A percentile compares a stretch with the other conserved stretches of the same genome.
phyloP scores from a whole-genome alignment of 64 coral and sea anemone genomes.

The Actinia tenebrosa region DNA sequence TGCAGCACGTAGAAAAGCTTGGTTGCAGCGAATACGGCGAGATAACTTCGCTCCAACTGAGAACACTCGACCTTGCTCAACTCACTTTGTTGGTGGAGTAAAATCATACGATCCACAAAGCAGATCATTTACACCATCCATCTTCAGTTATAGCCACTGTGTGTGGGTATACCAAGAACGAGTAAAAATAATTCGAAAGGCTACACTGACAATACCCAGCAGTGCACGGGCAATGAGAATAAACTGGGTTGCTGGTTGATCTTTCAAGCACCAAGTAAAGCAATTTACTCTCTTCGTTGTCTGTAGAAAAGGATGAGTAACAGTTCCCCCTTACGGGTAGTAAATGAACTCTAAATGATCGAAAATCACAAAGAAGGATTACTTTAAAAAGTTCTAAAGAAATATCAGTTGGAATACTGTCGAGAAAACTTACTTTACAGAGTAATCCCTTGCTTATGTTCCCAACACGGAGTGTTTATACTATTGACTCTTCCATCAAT shows the following conservation, averaged over 20 bases:
- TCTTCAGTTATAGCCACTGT: too few relatives aligned
- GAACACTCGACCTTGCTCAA: conserved; percentile 38
- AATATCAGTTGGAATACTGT: too few relatives aligned
- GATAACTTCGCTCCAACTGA: conserved; percentile 36
- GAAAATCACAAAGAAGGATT: too few relatives aligned
- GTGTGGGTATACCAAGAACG: too few relatives aligned
- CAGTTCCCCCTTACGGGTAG: conserved; percentile 14
- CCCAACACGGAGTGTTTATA: conserved; percentile 54
- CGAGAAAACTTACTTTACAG: background rate
- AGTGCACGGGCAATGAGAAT: conserved; percentile 48
- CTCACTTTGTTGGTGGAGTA: conserved; percentile 21
- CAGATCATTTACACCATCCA: conserved; percentile 15
- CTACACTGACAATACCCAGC: conserved; percentile 11
- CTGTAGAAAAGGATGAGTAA: conserved; percentile 52
- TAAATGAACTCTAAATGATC: too few relatives aligned
- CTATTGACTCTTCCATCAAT: conserved; percentile 46
- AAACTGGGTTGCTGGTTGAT: conserved; percentile 36
- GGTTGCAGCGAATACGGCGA: conserved; percentile 43
- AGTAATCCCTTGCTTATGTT: conserved; percentile 42
- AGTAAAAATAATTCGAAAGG: too few relatives aligned
- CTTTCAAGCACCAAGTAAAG: conserved; percentile 46
- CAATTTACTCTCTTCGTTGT: conserved; percentile 48
- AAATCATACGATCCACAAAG: conserved; percentile 36
- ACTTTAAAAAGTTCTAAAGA: too few relatives aligned
- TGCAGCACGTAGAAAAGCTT: conserved; percentile 33